Evolutionary conservation across 2,113 vertebrate species (phyloP).

Genomic region (Myocastor coypus): DNA sequence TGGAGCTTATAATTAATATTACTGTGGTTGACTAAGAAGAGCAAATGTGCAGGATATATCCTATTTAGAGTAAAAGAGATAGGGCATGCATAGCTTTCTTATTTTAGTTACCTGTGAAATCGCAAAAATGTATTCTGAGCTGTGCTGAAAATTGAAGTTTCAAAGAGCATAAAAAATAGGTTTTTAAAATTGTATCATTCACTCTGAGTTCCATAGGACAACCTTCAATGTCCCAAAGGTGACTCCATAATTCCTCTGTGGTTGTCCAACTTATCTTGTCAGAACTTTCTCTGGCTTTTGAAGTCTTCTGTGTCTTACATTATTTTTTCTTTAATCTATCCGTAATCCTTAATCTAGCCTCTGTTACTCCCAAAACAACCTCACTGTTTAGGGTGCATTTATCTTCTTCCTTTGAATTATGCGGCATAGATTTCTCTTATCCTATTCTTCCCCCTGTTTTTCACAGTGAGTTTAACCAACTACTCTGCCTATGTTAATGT

Average conservation of each 20-base stretch:
- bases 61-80: neutral
- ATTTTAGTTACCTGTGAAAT: slow-evolving; percentile 20
- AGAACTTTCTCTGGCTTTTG: neutral
- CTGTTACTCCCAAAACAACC: neutral
- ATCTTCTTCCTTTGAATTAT: neutral
- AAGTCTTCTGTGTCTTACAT: neutral
- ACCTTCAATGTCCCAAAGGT: neutral
- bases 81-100: neutral
- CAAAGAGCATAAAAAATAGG: neutral
- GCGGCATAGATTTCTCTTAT: neutral
- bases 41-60: neutral
- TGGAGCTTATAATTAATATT: neutral
- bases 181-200: neutral
- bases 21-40: neutral
- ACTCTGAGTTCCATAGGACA: neutral
- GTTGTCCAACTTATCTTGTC: neutral
- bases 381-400: neutral
- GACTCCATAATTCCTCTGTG: neutral
- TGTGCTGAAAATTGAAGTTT: neutral
- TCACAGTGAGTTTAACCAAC: neutral
- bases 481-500: neutral
- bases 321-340: neutral
- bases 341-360: neutral
- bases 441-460: neutral
- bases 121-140: neutral